Conservation (phyloP, 2,888 invertebrate species). For the Drosophila fungiperda region DNA sequence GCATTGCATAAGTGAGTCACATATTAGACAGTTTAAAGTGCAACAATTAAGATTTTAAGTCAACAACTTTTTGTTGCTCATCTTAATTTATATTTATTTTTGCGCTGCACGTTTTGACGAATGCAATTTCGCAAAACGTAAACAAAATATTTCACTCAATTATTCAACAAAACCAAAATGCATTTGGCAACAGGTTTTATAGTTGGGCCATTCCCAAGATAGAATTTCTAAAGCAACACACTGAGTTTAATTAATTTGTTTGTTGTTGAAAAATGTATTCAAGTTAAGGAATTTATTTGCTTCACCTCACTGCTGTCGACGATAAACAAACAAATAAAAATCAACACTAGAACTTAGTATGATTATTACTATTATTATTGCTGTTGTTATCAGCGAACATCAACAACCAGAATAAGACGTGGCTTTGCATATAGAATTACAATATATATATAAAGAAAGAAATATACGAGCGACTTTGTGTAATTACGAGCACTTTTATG, state of each 20-base stretch:
- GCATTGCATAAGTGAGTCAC: not conserved
- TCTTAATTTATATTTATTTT: not conserved
- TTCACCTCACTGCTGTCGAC: conserved; percentile 26
- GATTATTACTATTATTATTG: conserved; percentile 34
- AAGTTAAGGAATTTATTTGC: conserved; percentile 48
- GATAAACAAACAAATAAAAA: conserved; percentile 66
- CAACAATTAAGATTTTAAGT: not conserved
- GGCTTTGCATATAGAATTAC: conserved; percentile 31
- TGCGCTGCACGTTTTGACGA: not conserved
- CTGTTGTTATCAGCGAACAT: conserved; percentile 51
- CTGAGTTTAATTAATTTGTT: conserved; percentile 49
- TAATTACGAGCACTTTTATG: conserved; percentile 26
- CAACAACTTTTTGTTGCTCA: not conserved
- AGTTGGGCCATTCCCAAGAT: conserved; percentile 1
- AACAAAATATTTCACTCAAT: conserved; percentile 25
- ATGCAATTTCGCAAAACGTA: conserved; percentile 11
- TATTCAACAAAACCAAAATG: conserved; percentile 8
- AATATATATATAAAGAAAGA: conserved; percentile 6
- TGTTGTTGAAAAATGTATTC: conserved; percentile 14
- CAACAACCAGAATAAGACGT: conserved; percentile 28
- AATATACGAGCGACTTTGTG: conserved; percentile 21
- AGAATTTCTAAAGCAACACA: not conserved
- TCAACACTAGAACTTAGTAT: conserved; percentile 43
- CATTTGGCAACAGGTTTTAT: conserved; percentile 22
- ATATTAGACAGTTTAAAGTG: not conserved